Evolutionary conservation across 2,797 vertebrate genomes (phyloP).

Genomic region (Gadopsis bispinosus): DNA sequence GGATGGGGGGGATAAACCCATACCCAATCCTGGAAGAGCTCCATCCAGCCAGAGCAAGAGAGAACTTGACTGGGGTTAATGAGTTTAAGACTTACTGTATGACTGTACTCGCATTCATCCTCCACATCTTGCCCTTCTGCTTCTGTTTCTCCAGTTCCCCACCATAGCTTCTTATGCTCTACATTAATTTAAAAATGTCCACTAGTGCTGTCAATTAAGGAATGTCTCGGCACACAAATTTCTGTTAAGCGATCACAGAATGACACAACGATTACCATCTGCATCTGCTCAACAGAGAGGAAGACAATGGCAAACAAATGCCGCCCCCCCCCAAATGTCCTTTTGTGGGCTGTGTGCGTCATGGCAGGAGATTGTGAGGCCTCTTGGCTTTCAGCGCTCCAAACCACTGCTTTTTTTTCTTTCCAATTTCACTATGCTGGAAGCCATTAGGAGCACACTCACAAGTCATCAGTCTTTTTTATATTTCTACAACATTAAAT

Average conservation of each 20-base stretch:
- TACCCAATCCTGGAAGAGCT: conserved; percentile 4
- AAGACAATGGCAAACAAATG: conserved; percentile 19
- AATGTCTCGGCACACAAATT: conserved; percentile 8
- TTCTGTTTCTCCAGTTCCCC: background rate
- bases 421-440: conserved; percentile 39
- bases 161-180: background rate
- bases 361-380: conserved; percentile 35
- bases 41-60: background rate
- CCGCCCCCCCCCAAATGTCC: background rate
- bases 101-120: background rate
- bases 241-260: background rate
- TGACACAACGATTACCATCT: conserved; percentile 19
- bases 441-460: conserved; percentile 31
- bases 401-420: conserved; percentile 42
- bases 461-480: conserved; percentile 13
- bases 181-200: conserved; percentile 5
- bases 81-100: background rate
- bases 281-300: conserved; percentile 22
- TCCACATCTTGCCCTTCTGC: background rate
- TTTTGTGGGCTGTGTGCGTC: conserved; percentile 42
- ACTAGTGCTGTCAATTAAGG: conserved; percentile 1
- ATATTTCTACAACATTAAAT: conserved; percentile 18
- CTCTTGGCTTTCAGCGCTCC: conserved; percentile 31
- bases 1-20: conserved; percentile 6
- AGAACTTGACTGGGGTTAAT: conserved; percentile 5